Percentiles rank a stretch among this genome's conserved stretches.
Evolutionary conservation across 2,113 vertebrate species (phyloP).

Genomic region (Lophotis ruficrista): DNA sequence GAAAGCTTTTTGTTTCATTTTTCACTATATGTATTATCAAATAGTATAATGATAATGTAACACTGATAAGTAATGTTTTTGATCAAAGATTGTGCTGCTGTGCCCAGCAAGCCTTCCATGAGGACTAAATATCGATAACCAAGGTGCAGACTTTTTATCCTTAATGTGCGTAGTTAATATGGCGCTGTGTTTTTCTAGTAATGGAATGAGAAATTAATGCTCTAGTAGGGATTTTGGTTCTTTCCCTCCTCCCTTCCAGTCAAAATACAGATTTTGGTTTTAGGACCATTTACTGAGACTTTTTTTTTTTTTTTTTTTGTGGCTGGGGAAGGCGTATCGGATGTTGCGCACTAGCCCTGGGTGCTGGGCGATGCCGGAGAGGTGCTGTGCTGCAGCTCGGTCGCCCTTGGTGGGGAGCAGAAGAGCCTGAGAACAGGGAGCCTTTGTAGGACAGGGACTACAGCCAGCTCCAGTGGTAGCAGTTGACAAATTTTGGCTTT

Average conservation of each 20-base stretch:
- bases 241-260: not conserved
- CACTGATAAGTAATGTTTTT: not conserved
- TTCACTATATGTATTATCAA: not conserved
- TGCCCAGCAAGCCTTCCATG: not conserved
- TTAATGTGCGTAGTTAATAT: not conserved
- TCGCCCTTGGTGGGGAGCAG: not conserved
- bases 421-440: not conserved
- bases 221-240: not conserved
- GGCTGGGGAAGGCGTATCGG: rapidly evolving
- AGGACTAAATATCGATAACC: not conserved
- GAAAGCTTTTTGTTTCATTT: not conserved
- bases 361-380: not conserved
- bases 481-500: not conserved
- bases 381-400: not conserved
- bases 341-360: not conserved
- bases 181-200: not conserved
- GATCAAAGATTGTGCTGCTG: not conserved
- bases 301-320: rapidly evolving
- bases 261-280: not conserved
- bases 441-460: not conserved
- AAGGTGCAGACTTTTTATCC: not conserved
- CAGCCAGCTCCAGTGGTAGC: not conserved
- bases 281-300: not conserved
- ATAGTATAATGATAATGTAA: not conserved
- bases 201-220: not conserved